These are phyloP conservation scores for Emydocephalus ijimae DNA, from an alignment of 2,113 vertebrate species.

Conservation along the genomic window DNA sequence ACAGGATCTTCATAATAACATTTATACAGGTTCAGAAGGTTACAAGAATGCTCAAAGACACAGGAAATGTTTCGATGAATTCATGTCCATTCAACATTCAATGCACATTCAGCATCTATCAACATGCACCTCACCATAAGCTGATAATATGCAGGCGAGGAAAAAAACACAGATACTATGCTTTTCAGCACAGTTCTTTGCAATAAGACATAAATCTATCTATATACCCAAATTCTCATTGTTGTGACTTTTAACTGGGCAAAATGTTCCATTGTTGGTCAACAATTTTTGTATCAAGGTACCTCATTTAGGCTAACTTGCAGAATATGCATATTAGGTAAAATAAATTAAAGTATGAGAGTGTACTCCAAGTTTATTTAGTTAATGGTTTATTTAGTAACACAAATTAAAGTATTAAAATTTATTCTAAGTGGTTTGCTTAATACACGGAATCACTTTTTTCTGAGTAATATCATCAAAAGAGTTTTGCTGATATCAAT, in stretches of 20 bases:
- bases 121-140: neutral
- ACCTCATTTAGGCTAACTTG: neutral
- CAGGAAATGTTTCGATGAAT: neutral
- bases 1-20: neutral
- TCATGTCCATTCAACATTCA: neutral
- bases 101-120: neutral
- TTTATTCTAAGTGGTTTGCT: neutral
- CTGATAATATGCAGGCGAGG: neutral
- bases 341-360: neutral
- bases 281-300: neutral
- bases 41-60: conserved; percentile 2
- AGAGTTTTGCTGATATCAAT: neutral
- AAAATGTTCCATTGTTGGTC: neutral
- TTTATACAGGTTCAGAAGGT: neutral
- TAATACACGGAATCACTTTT: neutral
- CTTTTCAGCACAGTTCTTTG: neutral
- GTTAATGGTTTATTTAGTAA: neutral
- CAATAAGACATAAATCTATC: neutral
- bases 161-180: neutral
- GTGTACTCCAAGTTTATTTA: neutral
- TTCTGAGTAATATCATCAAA: neutral
- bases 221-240: neutral
- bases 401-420: neutral
- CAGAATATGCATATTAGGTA: neutral
- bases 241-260: neutral